Evolutionary conservation across 1,140 invertebrate species (phyloP), one percentile per base, ranked within the genome.

Genomic region (Rhyacophila brunnea): DNA sequence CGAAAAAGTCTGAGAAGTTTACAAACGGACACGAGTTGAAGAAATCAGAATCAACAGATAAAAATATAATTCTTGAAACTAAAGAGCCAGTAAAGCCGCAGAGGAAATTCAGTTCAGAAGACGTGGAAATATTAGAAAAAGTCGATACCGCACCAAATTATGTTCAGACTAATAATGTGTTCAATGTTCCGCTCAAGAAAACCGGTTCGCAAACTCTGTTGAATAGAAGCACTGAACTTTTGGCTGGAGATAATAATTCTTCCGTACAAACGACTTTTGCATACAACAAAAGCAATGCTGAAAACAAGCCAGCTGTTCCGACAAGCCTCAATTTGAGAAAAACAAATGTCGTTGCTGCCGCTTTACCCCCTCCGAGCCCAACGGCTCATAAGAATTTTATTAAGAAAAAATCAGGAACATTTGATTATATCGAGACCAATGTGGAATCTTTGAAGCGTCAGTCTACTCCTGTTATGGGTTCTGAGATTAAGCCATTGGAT

Each of bases 61-160:
- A 59, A 56, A 63, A 58, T 50, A 23, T 52, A 11, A 44, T 56
- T 4, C 28, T 58, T n/a, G 65, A 65, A 48, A 57, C 58, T 10
- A 70, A 69, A 15, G 62, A 64, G 17, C 18, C 47, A n/a, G 45
- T 66, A 15, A 65, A 65, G 28, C 63, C 63, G 17, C 59, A 62
- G 17, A 53, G 79, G 36, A 78, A 80, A 23, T 75, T 74, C 53
- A 82, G 80, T 45, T 72, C 73, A 32, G 80, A 81, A 42, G 74
- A 75, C 56, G 68, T 81, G 6, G 79, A 81, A 62, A 77, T 81
- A 38, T 68, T 77, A 51, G 66, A 80, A 65, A 73, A 71, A 56
- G 54, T 58, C 13, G 63, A 65, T 46, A 52, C 51, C n/a, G 9
- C 23, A 5, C 3, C 23, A 28, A 28, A 28, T 28, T 28, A 28